Conservation (phyloP, 1,140 invertebrate genomes). For the Battus philenor region DNA sequence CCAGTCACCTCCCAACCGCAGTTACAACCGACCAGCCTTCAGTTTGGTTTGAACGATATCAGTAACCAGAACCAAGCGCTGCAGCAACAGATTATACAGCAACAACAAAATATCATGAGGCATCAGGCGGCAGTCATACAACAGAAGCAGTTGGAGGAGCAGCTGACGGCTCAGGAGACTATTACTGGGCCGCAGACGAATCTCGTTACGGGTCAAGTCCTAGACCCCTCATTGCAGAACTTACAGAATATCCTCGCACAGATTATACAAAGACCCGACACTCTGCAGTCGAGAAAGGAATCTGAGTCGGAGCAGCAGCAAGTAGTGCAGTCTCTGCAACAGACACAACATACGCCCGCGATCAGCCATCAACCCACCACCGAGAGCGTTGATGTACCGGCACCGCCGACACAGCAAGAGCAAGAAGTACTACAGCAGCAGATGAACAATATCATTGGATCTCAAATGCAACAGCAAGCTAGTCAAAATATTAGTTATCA, state of each 20-base stretch:
- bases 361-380: slow-evolving; percentile 27
- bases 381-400: slow-evolving; percentile 32
- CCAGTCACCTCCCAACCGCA: slow-evolving; percentile 54
- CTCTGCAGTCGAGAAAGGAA: slow-evolving; percentile 55
- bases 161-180: slow-evolving; percentile 59
- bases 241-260: slow-evolving; percentile 67
- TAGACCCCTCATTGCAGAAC: slow-evolving; percentile 70
- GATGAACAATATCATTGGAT: slow-evolving; percentile 53
- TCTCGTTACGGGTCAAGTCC: slow-evolving; percentile 44
- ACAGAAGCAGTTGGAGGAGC: slow-evolving; percentile 70
- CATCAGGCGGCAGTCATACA: slow-evolving; percentile 69
- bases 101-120: slow-evolving; percentile 62
- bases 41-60: slow-evolving; percentile 57
- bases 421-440: slow-evolving; percentile 52
- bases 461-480: slow-evolving; percentile 58
- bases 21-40: slow-evolving; percentile 41
- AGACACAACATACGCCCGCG: slow-evolving; percentile 32
- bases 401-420: slow-evolving; percentile 43
- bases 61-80: slow-evolving; percentile 61
- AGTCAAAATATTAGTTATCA: slow-evolving; percentile 51
- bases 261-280: slow-evolving; percentile 66
- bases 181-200: slow-evolving; percentile 51
- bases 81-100: slow-evolving; percentile 66
- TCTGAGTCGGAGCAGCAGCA: slow-evolving; percentile 57
- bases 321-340: slow-evolving; percentile 12